phyloP scores from a whole-genome alignment of 2,888 invertebrate species.

The Plemyria rubiginata region DNA sequence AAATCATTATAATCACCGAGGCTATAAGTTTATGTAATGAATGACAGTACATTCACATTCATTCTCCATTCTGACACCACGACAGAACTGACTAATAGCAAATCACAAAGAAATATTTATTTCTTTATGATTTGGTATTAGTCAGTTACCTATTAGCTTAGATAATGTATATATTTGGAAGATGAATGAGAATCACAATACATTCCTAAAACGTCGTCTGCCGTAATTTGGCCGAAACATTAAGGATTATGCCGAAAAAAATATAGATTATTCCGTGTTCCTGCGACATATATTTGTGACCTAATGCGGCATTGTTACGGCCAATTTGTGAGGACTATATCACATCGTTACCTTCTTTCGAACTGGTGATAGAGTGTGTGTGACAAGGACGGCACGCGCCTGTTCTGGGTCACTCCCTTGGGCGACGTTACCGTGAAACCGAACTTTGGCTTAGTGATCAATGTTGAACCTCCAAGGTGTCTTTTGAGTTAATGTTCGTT shows the following conservation, averaged over 20 bases:
- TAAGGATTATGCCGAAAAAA: constrained; percentile 54
- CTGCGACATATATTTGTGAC: constrained; percentile 64
- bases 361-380: constrained; percentile 57
- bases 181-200: constrained; percentile 50
- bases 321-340: constrained; percentile 66
- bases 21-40: constrained; percentile 8
- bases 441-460: constrained; percentile 76
- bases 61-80: constrained; percentile 36
- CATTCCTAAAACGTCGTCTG: constrained; percentile 49
- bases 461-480: constrained; percentile 72
- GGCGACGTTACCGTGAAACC: constrained; percentile 75
- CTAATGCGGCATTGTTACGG: constrained; percentile 72
- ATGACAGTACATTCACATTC: too few species aligned
- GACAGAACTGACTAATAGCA: constrained; percentile 45
- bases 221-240: constrained; percentile 53
- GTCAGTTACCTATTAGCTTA: constrained; percentile 55
- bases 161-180: constrained; percentile 40
- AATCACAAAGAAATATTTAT: constrained; percentile 52
- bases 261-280: constrained; percentile 56
- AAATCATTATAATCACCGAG: not conserved
- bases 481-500: constrained; percentile 71
- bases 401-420: constrained; percentile 65
- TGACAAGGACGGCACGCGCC: constrained; percentile 61
- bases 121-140: too few species aligned
- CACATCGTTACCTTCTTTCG: constrained; percentile 61